These are phyloP conservation scores for Deladenus siricidicola DNA, from an alignment of 2,888 invertebrate genomes.

Conservation along the genomic window DNA sequence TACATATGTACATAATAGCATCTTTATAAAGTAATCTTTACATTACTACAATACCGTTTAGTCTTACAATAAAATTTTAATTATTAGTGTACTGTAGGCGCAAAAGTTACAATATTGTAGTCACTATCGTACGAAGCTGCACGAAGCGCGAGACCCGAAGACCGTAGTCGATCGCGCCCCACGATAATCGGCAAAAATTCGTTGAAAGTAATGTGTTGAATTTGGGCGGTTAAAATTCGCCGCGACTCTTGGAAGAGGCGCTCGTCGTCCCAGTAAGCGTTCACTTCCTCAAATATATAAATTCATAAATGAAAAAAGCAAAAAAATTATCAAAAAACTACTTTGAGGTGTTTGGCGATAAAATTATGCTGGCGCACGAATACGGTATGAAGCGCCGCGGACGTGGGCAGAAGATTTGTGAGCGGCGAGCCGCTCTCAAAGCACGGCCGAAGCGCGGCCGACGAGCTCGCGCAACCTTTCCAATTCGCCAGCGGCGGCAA, in stretches of 20 bases:
- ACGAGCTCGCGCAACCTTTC: constrained; percentile 25
- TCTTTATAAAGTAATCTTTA: no score
- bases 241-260: constrained; percentile 54
- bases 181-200: constrained; percentile 53
- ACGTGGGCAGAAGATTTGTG: constrained; percentile 32
- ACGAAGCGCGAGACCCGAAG: constrained; percentile 29
- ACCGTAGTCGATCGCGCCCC: constrained; percentile 40
- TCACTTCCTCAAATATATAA: constrained; percentile 27
- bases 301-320: background rate
- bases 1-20: no score
- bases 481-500: constrained; percentile 19
- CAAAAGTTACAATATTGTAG: constrained; percentile 60
- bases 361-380: constrained; percentile 52
- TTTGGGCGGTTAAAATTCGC: constrained; percentile 55
- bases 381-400: constrained; percentile 39
- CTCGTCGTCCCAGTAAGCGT: constrained; percentile 52
- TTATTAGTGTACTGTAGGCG: no score
- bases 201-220: constrained; percentile 60
- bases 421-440: constrained; percentile 22
- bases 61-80: no score
- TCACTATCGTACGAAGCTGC: constrained; percentile 40
- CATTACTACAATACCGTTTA: no score
- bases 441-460: constrained; percentile 33
- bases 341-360: constrained; percentile 36
- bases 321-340: constrained; percentile 9